Conservation (phyloP, 2,113 vertebrate genomes). For the Anser brachyrhynchus region DNA sequence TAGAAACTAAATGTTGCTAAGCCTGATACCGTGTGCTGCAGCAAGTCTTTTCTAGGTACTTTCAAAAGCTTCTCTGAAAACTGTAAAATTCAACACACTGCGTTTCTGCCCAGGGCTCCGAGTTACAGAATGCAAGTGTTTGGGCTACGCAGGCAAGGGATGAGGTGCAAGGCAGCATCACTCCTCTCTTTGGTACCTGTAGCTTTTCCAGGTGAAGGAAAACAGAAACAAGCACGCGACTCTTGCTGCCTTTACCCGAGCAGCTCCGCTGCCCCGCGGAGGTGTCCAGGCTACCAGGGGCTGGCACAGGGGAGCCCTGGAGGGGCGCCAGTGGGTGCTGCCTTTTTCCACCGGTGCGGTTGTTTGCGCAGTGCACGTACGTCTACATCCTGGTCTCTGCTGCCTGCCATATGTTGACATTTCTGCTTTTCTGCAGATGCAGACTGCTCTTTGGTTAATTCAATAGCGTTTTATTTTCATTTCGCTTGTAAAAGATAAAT, state of each 20-base stretch:
- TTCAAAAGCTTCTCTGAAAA: background rate
- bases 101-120: fast-evolving
- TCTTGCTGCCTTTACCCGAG: background rate
- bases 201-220: background rate
- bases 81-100: fast-evolving
- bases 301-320: background rate
- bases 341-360: background rate
- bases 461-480: background rate
- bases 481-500: constrained; percentile 10
- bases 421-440: constrained; percentile 12
- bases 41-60: background rate
- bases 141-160: background rate
- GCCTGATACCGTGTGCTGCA: background rate
- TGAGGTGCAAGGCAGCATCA: fast-evolving
- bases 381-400: constrained; percentile 13
- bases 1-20: background rate
- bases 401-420: constrained; percentile 33
- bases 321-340: background rate
- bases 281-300: background rate
- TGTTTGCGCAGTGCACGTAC: constrained; percentile 10
- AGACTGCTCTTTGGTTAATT: constrained; percentile 13
- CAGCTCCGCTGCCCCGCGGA: background rate
- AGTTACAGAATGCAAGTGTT: fast-evolving
- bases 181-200: background rate
- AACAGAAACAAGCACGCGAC: fast-evolving